Evolutionary conservation across 53 echinoderm and acorn worm species (phyloP).

Genomic region (Echinarachnius parma): DNA sequence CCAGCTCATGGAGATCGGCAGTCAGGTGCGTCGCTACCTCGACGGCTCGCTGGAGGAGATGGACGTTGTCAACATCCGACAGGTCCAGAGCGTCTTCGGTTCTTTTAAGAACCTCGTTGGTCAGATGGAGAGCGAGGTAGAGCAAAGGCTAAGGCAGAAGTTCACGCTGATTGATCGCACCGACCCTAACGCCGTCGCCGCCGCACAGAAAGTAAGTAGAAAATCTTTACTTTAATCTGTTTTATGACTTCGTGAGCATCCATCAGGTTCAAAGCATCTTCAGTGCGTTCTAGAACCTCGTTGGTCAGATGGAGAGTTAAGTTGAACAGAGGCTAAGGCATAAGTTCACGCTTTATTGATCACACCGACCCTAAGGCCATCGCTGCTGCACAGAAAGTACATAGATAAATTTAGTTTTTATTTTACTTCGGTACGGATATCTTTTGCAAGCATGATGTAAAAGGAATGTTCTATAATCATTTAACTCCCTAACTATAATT

Average conservation of each 20-base stretch:
- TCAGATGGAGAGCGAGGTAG: conserved; percentile 87
- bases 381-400: conserved; percentile 93
- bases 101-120: conserved; percentile 75
- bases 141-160: conserved; percentile 69
- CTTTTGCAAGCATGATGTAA: not conserved
- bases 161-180: conserved; percentile 86
- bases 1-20: conserved; percentile 74
- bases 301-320: conserved; percentile 82
- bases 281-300: conserved; percentile 68
- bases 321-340: conserved; percentile 70
- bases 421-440: not conserved
- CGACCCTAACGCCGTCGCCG: conserved; percentile 85
- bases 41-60: conserved; percentile 83
- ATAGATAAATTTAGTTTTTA: not conserved
- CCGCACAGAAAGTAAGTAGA: conserved; percentile 83
- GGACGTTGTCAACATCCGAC: conserved; percentile 87
- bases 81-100: conserved; percentile 77
- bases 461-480: too few species aligned
- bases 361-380: conserved; percentile 80
- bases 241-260: conserved; percentile 90
- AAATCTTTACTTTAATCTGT: too few species aligned
- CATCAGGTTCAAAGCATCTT: conserved; percentile 85
- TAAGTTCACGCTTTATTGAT: conserved; percentile 92
- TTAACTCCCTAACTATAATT: too few species aligned
- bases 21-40: conserved; percentile 84